Evolutionary conservation across 2,797 vertebrate species (phyloP).

Genomic region (Heliangelus exortis): DNA sequence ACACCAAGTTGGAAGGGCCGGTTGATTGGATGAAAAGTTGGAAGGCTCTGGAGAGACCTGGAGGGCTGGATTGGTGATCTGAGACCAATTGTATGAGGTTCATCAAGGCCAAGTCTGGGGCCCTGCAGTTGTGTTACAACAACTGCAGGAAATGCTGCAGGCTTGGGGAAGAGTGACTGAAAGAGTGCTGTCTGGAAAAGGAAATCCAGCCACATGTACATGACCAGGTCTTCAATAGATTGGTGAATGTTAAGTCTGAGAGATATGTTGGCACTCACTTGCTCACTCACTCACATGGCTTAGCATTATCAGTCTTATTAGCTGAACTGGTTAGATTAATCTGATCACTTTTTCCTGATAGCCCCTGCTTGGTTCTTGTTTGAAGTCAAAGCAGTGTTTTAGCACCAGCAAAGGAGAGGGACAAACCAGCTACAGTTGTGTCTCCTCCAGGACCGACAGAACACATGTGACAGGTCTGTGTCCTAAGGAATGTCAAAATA

Average conservation of each 20-base stretch:
- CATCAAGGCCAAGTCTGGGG: too few species aligned
- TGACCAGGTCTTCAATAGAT: conserved; percentile 28
- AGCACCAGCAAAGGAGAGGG: background rate
- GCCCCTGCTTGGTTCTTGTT: background rate
- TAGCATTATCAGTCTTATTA: background rate
- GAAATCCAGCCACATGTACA: background rate
- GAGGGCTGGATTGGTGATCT: too few species aligned
- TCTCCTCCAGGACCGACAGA: background rate
- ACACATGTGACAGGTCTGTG: background rate
- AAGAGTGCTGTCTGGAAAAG: background rate
- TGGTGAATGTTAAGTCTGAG: conserved; percentile 4
- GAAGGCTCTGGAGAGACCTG: too few species aligned
- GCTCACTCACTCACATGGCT: background rate
- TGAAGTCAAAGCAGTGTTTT: background rate
- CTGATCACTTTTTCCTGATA: background rate
- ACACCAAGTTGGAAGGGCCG: too few species aligned
- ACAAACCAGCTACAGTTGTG: background rate
- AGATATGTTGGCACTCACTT: background rate
- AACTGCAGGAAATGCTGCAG: too few species aligned
- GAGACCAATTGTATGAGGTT: too few species aligned
- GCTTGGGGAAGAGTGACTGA: too few species aligned
- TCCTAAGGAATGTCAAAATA: background rate
- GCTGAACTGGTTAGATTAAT: background rate
- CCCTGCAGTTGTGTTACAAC: too few species aligned
- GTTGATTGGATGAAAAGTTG: too few species aligned